Base-by-base conservation (phyloP, 1,140 invertebrate species). In the Hycleus phaleratus region DNA sequence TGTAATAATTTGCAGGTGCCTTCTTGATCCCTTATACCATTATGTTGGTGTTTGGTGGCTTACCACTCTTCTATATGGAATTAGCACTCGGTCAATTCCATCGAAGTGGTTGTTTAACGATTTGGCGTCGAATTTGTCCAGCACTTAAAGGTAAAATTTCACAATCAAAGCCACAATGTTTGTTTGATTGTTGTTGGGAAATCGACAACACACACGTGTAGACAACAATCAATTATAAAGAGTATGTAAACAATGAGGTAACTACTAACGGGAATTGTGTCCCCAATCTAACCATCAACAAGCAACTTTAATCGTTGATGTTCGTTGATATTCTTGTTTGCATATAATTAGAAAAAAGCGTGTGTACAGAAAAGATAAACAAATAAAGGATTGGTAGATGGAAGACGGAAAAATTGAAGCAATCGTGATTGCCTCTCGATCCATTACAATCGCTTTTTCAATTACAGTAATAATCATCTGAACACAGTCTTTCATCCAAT, bases 11-110 rank as follows among this genome's bases (percentile, higher is more conserved):
- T 3, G 2, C 75, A 93, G 93, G 94, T 64, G 94, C 94, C 2
- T 97, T 97, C 75, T 80, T 97, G 43, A 90, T 97, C 39, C 93
- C 94, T 0, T 97, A 96, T 75, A 87, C 88, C 61, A 78, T 95
- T 47, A 95, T 96, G 83, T 77, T 96, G 68, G 77, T 95, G 44
- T 88, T 96, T 64, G 92, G 91, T 4, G 94, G 94, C 6, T 80
- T 97, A 8, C 94, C 94, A 1, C 78, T 97, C 18, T 97, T 96
- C 75, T 95, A 94, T 74, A 89, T 97, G 88, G 94, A 97, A 75
- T 71, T 96, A 62, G 91, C 93, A 2, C 75, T 97, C 50, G 94
- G 94, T 10, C 94, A 95, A 71, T 94, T 92, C 77, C 91, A 95
- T 75, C 83, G 90, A 11, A 91, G 89, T 68, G 93, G 93, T 18